Base-by-base conservation (phyloP, 2,888 invertebrate genomes). In the Microchrysa polita region DNA sequence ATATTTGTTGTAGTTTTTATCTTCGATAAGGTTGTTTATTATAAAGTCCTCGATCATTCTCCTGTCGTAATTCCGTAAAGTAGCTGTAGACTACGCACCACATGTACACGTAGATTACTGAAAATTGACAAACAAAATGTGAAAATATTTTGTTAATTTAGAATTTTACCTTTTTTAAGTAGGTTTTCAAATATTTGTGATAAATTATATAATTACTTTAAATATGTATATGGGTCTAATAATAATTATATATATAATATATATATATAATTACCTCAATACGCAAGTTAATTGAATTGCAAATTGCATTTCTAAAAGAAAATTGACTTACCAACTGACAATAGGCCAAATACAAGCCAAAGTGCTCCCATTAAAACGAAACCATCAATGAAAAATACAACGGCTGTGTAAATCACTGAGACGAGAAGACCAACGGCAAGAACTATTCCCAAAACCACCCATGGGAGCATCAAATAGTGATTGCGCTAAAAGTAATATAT, bases 81-180 rank as follows among this genome's bases (percentile, higher is more conserved):
- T 92, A 92, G 81, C 93, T 94, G 87, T 91, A 94, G 67, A 93
- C 92, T 69, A 94, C 93, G 79, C 90, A 87, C 94, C 94, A 94
- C 82, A 93, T 88, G 85, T 93, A 95, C 72, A 91, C 86, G 84
- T 92, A 92, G 42, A 93, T 85, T 78, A 89, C 94, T 94, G 88
- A 60, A 90, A 90, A 77, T 76, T 9, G 27, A 60, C 14, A n/a
- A n/a, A n/a, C n/a, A n/a, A n/a, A 34, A 34, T 34, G 27, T 34
- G 7, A 34, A 34, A 34, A 34, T 5, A 34, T n/a, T n/a, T n/a
- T n/a, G n/a, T n/a, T n/a, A n/a, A n/a, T n/a, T n/a, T n/a, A n/a
- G n/a, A n/a, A n/a, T n/a, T n/a, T n/a, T n/a, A n/a, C n/a, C n/a
- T n/a, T n/a, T n/a, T n/a, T n/a, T n/a, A n/a, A n/a, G n/a, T n/a